Percentiles rank a stretch among this genome's conserved stretches.
Evolutionary conservation across 37 sponge, comb jelly and placozoan species (phyloP).

Genomic region (Chondrilla cf. caribensis): DNA sequence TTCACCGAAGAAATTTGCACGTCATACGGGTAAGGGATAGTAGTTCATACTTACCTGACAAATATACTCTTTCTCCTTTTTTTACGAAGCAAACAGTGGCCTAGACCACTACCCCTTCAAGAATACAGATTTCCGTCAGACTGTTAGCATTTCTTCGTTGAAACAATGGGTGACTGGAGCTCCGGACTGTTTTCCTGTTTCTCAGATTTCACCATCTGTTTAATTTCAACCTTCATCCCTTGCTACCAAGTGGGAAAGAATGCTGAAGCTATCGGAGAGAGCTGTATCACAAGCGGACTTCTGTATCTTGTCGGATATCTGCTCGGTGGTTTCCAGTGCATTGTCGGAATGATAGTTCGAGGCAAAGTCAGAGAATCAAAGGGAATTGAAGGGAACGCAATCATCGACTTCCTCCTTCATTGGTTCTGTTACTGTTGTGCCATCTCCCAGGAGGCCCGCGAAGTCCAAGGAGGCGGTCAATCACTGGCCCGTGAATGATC

Average conservation of each 20-base stretch:
- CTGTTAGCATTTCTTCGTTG: too few relatives aligned
- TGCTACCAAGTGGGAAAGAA: constrained; percentile 28
- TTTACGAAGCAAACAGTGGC: too few relatives aligned
- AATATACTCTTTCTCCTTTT: too few relatives aligned
- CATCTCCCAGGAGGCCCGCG: constrained; percentile 15
- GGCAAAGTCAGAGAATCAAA: constrained; percentile 12
- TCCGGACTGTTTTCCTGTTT: constrained; percentile 26
- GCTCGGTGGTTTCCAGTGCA: neutral
- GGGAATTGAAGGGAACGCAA: constrained; percentile 24
- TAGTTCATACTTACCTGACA: too few relatives aligned
- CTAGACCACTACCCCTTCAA: too few relatives aligned
- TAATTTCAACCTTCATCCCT: constrained; percentile 13
- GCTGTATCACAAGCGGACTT: neutral
- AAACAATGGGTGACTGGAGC: constrained; percentile 16
- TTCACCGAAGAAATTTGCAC: too few relatives aligned
- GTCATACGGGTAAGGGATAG: too few relatives aligned
- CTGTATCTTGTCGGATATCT: neutral
- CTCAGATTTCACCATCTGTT: constrained; percentile 19
- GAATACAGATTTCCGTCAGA: too few relatives aligned
- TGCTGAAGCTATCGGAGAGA: constrained; percentile 22
- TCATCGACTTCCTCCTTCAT: constrained; percentile 15
- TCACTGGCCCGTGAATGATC: constrained; percentile 11
- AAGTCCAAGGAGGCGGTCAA: constrained; percentile 19
- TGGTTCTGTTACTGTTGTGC: constrained; percentile 21
- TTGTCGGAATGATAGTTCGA: constrained; percentile 9